Conservation (phyloP, 2,888 invertebrate species). For the Mycogona germanica region DNA sequence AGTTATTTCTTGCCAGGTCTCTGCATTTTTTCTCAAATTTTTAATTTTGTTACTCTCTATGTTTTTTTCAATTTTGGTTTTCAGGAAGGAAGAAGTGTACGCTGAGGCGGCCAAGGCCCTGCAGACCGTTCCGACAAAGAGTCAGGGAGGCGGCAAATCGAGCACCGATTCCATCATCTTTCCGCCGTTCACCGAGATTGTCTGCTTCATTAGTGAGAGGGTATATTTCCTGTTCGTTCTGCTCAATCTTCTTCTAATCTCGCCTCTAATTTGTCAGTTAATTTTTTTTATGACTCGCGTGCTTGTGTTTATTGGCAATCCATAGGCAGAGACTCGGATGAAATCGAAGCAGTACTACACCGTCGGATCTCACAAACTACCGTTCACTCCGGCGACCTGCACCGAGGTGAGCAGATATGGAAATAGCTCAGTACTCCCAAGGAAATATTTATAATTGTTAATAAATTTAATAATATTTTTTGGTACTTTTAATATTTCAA, state of each 20-base stretch:
- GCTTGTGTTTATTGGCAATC: neutral
- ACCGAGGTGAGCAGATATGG: too few species aligned
- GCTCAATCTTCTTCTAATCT: neutral
- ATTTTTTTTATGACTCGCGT: neutral
- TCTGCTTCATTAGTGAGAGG: conserved; percentile 55
- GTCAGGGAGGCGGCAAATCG: conserved; percentile 29
- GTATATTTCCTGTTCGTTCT: conserved; percentile 37
- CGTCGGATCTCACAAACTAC: conserved; percentile 38
- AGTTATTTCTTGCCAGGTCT: too few species aligned
- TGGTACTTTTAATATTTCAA: too few species aligned
- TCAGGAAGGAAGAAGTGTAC: conserved; percentile 60
- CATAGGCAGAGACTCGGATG: conserved; percentile 27
- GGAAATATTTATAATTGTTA: too few species aligned
- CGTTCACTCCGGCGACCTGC: conserved; percentile 57
- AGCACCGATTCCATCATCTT: conserved; percentile 37
- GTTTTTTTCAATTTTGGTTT: conserved; percentile 12
- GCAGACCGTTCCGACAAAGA: conserved; percentile 50
- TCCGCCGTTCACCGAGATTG: conserved; percentile 60
- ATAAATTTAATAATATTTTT: too few species aligned
- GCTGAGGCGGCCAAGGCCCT: conserved; percentile 58
- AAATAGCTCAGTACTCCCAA: too few species aligned
- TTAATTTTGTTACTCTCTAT: conserved; percentile 2
- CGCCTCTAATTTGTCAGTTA: neutral
- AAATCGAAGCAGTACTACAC: conserved; percentile 27
- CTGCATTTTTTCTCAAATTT: too few species aligned